Evolutionary conservation across 2,113 vertebrate genomes (phyloP).

Genomic region (Sturnus vulgaris): DNA sequence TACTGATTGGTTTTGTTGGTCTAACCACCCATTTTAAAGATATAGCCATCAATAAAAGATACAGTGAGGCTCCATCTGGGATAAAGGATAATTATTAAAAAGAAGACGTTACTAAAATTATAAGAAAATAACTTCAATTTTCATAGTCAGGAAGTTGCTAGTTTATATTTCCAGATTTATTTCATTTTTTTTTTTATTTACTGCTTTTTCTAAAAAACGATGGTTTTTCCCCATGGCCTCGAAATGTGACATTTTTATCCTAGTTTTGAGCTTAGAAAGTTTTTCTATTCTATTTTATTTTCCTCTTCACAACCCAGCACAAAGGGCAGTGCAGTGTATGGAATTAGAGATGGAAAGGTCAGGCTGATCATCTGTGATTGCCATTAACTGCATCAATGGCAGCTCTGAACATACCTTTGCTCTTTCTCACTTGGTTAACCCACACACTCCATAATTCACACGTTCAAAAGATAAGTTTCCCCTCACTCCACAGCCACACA

Average conservation of each 20-base stretch:
- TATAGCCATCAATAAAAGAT: not conserved
- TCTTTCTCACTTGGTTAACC: slow-evolving; percentile 30
- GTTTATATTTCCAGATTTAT: not conserved
- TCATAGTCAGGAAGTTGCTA: not conserved
- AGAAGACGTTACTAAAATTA: not conserved
- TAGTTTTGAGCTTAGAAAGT: not conserved
- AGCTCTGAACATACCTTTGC: not conserved
- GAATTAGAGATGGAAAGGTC: not conserved
- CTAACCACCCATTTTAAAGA: not conserved
- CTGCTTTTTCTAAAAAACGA: not conserved
- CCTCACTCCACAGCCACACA: not conserved
- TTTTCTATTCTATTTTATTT: slow-evolving; percentile 21
- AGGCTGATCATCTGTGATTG: not conserved
- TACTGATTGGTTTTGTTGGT: not conserved
- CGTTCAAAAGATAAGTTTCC: not conserved
- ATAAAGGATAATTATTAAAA: not conserved
- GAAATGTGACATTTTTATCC: not conserved
- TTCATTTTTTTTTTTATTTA: not conserved
- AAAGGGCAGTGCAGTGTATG: not conserved
- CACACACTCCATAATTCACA: not conserved
- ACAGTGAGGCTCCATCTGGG: not conserved
- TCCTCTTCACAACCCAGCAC: not conserved
- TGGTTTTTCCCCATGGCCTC: not conserved
- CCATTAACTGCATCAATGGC: not conserved
- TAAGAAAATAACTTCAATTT: not conserved